Evolutionary conservation across 2,888 invertebrate genomes (phyloP).

Genomic region (Matsumyia berberina): DNA sequence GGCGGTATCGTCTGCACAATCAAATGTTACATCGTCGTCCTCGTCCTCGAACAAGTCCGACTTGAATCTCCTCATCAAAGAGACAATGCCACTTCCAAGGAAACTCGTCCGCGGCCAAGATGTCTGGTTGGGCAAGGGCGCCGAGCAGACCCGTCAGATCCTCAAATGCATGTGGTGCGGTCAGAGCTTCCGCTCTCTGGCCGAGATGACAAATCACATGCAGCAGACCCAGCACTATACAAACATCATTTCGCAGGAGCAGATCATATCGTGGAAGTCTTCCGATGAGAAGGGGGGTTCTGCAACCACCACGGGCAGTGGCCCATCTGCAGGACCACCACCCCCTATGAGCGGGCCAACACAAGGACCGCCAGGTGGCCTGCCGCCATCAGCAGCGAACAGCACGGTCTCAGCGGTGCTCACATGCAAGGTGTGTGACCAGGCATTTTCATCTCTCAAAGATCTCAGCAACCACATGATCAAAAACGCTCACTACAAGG

Average conservation of each 20-base stretch:
- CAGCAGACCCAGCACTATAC: slow-evolving; percentile 99
- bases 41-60: slow-evolving; percentile 91
- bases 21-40: slow-evolving; percentile 83
- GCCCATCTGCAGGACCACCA: slow-evolving; percentile 54
- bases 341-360: slow-evolving; percentile 73
- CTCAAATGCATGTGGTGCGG: slow-evolving; percentile 99
- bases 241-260: slow-evolving; percentile 98
- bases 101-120: slow-evolving; percentile 98
- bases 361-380: slow-evolving; percentile 73
- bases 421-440: slow-evolving; percentile 98
- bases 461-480: slow-evolving; percentile 99
- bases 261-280: slow-evolving; percentile 97
- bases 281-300: slow-evolving; percentile 89
- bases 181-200: slow-evolving; percentile 97
- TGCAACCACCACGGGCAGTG: slow-evolving; percentile 81
- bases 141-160: slow-evolving; percentile 98
- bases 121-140: slow-evolving; percentile 98
- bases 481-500: slow-evolving; percentile 98
- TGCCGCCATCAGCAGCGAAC: slow-evolving; percentile 78
- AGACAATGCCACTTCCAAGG: slow-evolving; percentile 97
- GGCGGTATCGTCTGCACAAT: slow-evolving; percentile 83
- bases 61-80: slow-evolving; percentile 93
- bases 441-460: slow-evolving; percentile 96
- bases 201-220: slow-evolving; percentile 99
- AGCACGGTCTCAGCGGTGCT: slow-evolving; percentile 97